Conservation (phyloP, 2,113 vertebrate species). For the Etheostoma cragini region DNA sequence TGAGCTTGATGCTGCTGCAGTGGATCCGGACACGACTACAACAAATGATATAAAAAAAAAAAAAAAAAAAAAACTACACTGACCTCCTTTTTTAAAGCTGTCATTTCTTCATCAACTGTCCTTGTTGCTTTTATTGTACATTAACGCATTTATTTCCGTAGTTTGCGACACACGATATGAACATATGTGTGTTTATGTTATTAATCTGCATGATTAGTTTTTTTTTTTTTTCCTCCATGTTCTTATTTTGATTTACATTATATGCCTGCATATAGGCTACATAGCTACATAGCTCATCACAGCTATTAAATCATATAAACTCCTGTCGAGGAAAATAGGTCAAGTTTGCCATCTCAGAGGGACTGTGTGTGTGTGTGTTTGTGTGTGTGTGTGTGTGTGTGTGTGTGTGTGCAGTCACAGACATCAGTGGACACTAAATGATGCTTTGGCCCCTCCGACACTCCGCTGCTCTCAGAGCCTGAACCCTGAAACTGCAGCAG, state of each 20-base stretch:
- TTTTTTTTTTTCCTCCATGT: not conserved
- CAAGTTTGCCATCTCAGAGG: constrained; percentile 51
- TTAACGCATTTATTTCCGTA: not conserved
- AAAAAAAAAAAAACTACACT: constrained; percentile 51
- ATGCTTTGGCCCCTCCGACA: constrained; percentile 21
- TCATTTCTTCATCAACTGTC: constrained; percentile 5
- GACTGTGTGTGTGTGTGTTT: constrained; percentile 17
- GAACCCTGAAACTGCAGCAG: constrained; percentile 31
- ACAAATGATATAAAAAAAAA: not conserved
- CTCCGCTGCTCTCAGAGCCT: not conserved
- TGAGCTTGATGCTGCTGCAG: constrained; percentile 56
- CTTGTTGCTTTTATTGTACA: not conserved
- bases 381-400: constrained; percentile 11
- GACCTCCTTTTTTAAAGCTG: constrained; percentile 67
- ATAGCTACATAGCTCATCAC: constrained; percentile 9
- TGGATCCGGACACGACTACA: constrained; percentile 50
- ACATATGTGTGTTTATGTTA: not conserved
- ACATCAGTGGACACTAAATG: constrained; percentile 28
- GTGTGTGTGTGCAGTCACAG: constrained; percentile 3
- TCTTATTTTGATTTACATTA: not conserved
- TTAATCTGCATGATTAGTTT: not conserved
- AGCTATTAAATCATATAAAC: constrained; percentile 9
- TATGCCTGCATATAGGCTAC: not conserved
- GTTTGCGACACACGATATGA: not conserved
- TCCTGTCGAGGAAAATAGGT: constrained; percentile 69